phyloP scores from a whole-genome alignment of 2,797 vertebrate genomes.

The Sebastes alutus region DNA sequence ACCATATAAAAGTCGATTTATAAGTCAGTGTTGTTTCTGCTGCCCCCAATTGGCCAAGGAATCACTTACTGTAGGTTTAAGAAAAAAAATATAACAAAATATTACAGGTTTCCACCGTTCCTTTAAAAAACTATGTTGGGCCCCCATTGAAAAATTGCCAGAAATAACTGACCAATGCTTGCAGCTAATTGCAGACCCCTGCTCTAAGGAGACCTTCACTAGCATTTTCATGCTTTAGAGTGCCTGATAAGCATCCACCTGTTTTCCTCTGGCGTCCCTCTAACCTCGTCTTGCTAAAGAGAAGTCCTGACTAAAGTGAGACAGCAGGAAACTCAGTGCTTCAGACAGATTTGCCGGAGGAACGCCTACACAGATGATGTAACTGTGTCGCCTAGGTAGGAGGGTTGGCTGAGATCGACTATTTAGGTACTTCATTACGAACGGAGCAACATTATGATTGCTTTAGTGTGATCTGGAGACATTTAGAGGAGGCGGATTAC shows the following conservation, averaged over 20 bases:
- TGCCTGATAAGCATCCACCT: not conserved
- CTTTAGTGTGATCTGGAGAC: slow-evolving; percentile 24
- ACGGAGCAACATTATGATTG: slow-evolving; percentile 24
- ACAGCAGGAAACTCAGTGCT: slow-evolving; percentile 35
- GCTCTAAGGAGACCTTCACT: slow-evolving; percentile 2
- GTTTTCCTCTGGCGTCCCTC: slow-evolving; percentile 9
- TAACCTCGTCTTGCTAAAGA: slow-evolving; percentile 27
- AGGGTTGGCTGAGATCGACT: slow-evolving; percentile 46
- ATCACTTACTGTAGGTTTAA: too few species aligned
- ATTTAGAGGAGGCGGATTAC: slow-evolving; percentile 1
- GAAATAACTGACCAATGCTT: not conserved
- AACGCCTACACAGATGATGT: slow-evolving; percentile 70
- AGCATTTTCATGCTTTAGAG: slow-evolving; percentile 7
- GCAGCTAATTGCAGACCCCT: not conserved
- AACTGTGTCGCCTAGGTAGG: slow-evolving; percentile 56
- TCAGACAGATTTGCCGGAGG: slow-evolving; percentile 56
- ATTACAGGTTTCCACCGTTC: not conserved
- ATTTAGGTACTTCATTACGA: slow-evolving; percentile 46
- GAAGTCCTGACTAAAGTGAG: slow-evolving; percentile 33
- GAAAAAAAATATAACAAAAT: too few species aligned
- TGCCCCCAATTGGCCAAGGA: too few species aligned
- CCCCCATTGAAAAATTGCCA: not conserved
- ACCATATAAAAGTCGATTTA: not conserved
- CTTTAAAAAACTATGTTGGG: not conserved
- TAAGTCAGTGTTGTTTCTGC: too few species aligned